These are phyloP conservation scores for Danio kyathit DNA, from an alignment of 2,797 vertebrate species.

Conservation along the genomic window DNA sequence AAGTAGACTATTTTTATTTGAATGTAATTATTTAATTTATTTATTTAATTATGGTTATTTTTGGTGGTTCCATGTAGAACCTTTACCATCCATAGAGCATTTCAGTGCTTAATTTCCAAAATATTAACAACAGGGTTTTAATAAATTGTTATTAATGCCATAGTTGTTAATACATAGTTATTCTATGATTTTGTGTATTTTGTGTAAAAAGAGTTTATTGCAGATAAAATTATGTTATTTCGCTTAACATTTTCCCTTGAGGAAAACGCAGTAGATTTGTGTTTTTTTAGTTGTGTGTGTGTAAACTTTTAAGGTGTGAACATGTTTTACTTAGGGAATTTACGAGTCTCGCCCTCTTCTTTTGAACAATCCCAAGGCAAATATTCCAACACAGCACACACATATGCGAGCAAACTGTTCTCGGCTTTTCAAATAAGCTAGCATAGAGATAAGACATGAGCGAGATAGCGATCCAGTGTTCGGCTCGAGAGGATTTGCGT, in stretches of 20 bases:
- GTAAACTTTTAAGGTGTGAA: slow-evolving; percentile 34
- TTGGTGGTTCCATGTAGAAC: background rate
- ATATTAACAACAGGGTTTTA: too few relatives aligned
- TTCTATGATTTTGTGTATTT: background rate
- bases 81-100: background rate
- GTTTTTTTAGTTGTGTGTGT: background rate
- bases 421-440: slow-evolving; percentile 48
- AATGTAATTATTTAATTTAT: too few relatives aligned
- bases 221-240: too few relatives aligned
- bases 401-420: slow-evolving; percentile 36
- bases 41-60: too few relatives aligned
- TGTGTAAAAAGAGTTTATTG: background rate
- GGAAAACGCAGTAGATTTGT: background rate
- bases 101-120: too few relatives aligned
- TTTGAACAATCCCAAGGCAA: slow-evolving; percentile 12
- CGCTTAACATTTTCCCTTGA: background rate
- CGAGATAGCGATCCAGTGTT: slow-evolving; percentile 53
- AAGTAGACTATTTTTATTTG: too few relatives aligned
- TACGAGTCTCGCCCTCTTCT: slow-evolving; percentile 37
- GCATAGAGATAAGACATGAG: slow-evolving; percentile 42
- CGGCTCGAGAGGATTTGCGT: slow-evolving; percentile 58
- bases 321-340: slow-evolving; percentile 14
- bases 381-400: slow-evolving; percentile 31
- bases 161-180: too few relatives aligned
- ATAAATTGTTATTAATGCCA: too few relatives aligned